Base-by-base conservation (phyloP, 2,797 vertebrate species). In the Spinus pinus region DNA sequence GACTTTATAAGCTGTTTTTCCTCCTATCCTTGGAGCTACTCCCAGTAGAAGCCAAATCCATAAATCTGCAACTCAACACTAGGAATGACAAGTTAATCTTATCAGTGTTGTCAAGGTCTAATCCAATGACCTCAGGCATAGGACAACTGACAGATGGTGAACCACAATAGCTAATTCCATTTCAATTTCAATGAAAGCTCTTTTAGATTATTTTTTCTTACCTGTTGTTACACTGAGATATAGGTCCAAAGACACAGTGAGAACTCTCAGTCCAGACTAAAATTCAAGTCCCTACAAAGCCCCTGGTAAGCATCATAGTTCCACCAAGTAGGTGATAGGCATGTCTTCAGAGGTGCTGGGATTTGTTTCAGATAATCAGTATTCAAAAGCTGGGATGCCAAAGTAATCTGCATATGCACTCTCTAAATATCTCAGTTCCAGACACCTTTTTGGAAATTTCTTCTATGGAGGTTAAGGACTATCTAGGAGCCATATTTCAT, bases 1-100 rank as follows among this genome's bases (percentile, higher is more conserved):
- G 87, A 97, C 97, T 97, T 97, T 97, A 97, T 96, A 96, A 96
- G 61, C 91, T 97, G 83, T 93, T 98, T 96, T 97, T 83, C 74
- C 77, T 96, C 41, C 83, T 96, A 23, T 91, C 69, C 87, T 92
- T 92, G 72, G 71, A 96, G 70, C 86, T 89, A 83, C 53, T 95
- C 92, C 85, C 90, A 95, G 64, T 65, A 69, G 87, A 96, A 95
- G 93, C 54, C 93, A 96, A 96, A 95, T 86, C 82, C 88, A 95
- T 89, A 95, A 88, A 33, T 97, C 96, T 97, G 93, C 95, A 97
- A 88, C 83, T 97, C 97, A 97, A 81, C 87, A 80, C 87, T 51
- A 73, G 39, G 79, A 96, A 89, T 86, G 75, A 92, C 83, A 95
- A 75, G 77, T 88, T 97, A 93, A 97, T 96, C 93, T 96, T 93